Evolutionary conservation across 2,888 invertebrate species (phyloP), one percentile per base, ranked within the genome.

Genomic region (Heliconius charithonia): DNA sequence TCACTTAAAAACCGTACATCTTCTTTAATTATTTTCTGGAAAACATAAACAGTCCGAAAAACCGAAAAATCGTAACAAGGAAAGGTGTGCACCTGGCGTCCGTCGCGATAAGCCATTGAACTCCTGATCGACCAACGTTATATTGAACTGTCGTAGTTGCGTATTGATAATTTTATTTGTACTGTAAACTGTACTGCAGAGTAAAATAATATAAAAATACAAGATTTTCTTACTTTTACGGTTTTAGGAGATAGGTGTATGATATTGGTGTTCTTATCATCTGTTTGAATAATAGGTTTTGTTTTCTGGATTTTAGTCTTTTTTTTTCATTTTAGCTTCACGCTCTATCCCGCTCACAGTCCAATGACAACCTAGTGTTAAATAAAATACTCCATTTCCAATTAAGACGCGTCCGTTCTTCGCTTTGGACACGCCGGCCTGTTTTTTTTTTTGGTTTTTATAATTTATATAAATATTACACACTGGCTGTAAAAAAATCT

Each of bases 81-180:
- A 78, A 77, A 76, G 67, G 62, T 59, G 79, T 77, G 91, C 92
- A 93, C 93, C 93, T 92, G 92, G 90, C 81, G 78, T 84, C 83
- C 84, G 78, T 83, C 84, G 83, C 86, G 84, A 86, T 89, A 91
- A 89, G 92, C 86, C 92, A 90, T 91, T 92, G 93, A 93, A 89
- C 90, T 92, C 88, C 93, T 93, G 92, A 93, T 93, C 91, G 91
- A 80, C 84, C 67, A 79, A 76, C 72, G 45, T 74, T 75, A 6
- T 74, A 41, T 74, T 74, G 63, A 74, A 74, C 62, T 62, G 27
- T 32, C 72, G 72, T 32, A 72, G 72, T 72, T 72, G 56, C 59
- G 29, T 72, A 72, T 72, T 72, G 72, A n/a, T 32, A 72, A 72
- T 32, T 72, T 56, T 71, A 12, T 71, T 56, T 71, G 32, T n/a